Percentiles rank a stretch among this genome's conserved stretches.
phyloP scores from a whole-genome alignment of 2,113 vertebrate species.

The Rousettus leschenaultii region DNA sequence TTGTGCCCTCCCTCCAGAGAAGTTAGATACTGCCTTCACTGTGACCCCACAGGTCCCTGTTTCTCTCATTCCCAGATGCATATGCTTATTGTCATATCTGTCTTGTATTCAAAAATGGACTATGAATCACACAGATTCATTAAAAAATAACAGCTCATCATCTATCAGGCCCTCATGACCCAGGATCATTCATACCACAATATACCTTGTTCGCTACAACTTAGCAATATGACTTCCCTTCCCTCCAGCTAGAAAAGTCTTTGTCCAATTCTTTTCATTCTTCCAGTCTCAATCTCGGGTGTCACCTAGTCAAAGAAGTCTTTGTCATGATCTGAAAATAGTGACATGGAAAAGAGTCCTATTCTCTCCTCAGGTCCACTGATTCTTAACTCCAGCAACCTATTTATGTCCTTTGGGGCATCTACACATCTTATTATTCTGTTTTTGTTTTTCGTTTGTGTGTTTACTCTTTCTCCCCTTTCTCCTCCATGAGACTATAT shows the following conservation, averaged over 20 bases:
- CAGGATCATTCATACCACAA: background rate
- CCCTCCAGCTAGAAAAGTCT: background rate
- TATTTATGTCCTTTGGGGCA: background rate
- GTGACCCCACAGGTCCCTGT: background rate
- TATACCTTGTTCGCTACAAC: background rate
- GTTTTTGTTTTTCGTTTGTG: background rate
- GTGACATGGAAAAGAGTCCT: background rate
- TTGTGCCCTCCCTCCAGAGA: background rate
- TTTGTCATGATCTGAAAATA: background rate
- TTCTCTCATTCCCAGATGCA: background rate
- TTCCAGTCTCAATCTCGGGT: background rate
- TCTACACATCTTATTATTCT: background rate
- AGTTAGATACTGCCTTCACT: background rate
- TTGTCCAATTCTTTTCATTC: background rate
- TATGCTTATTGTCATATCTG: background rate
- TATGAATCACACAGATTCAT: background rate
- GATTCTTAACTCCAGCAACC: background rate
- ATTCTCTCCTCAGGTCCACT: background rate
- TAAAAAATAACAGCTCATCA: background rate
- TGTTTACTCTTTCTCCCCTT: background rate
- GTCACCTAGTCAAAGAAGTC: background rate
- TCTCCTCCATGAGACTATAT: background rate
- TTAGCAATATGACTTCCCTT: background rate
- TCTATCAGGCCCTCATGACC: background rate
- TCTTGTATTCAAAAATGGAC: background rate